Conservation (phyloP, 2,888 invertebrate species). For the Abrostola tripartita region DNA sequence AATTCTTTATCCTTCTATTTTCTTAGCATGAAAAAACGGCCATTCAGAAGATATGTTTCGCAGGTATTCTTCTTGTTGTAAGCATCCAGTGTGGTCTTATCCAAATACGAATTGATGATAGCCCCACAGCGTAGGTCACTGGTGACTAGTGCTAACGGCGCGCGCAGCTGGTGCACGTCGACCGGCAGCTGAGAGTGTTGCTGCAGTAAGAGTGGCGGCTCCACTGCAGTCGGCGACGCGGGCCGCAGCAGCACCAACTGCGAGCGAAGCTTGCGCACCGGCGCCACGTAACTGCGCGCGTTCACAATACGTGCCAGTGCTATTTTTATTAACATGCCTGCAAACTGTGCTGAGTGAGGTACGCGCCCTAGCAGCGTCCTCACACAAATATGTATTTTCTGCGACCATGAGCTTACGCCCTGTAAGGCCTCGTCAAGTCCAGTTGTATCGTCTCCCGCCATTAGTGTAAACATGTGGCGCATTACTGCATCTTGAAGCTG, state of each 20-base stretch:
- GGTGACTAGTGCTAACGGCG: slow-evolving; percentile 52
- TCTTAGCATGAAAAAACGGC: slow-evolving; percentile 21
- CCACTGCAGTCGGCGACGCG: slow-evolving; percentile 1
- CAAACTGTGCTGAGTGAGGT: slow-evolving; percentile 66
- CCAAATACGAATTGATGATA: slow-evolving; percentile 64
- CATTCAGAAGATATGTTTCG: slow-evolving; percentile 36
- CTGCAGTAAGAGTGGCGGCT: slow-evolving; percentile 34
- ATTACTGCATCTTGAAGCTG: slow-evolving; percentile 32
- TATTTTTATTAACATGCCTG: slow-evolving; percentile 60
- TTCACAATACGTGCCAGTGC: slow-evolving; percentile 61
- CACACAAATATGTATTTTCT: slow-evolving; percentile 50
- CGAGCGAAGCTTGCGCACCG: slow-evolving; percentile 55
- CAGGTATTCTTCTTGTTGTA: slow-evolving; percentile 62
- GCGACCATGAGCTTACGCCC: slow-evolving; percentile 25
- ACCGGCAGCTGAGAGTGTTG: slow-evolving; percentile 59
- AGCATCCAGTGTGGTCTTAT: slow-evolving; percentile 50
- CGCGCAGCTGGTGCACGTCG: slow-evolving; percentile 55
- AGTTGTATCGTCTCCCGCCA: slow-evolving; percentile 7
- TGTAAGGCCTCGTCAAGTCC: slow-evolving; percentile 17
- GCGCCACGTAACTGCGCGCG: slow-evolving; percentile 44
- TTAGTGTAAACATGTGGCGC: slow-evolving; percentile 30
- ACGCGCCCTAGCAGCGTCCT: slow-evolving; percentile 58
- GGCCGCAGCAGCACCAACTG: slow-evolving; percentile 62
- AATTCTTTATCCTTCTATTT: neutral
- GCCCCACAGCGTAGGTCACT: slow-evolving; percentile 61